phyloP scores from a whole-genome alignment of 2,888 invertebrate genomes.

The Branchipolynoe longqiensis region DNA sequence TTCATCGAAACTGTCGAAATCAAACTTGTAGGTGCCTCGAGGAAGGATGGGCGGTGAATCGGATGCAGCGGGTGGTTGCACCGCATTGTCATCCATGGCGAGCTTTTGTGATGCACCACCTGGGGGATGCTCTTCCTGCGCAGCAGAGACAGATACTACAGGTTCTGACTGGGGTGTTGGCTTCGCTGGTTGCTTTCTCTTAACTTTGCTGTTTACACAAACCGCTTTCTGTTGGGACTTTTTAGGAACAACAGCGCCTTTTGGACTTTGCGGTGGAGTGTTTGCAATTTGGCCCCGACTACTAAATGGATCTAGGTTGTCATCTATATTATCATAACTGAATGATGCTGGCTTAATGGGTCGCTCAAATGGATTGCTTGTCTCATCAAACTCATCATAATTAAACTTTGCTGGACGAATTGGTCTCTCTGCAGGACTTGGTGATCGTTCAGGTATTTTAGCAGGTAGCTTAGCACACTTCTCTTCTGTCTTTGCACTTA shows the following conservation, averaged over 20 bases:
- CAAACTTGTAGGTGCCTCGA: slow-evolving; percentile 76
- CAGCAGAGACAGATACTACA: neutral
- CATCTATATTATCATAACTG: slow-evolving; percentile 78
- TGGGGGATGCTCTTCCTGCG: too few species aligned
- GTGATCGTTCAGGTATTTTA: neutral
- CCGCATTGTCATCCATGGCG: slow-evolving; percentile 47
- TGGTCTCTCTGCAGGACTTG: neutral
- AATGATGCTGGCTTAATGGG: slow-evolving; percentile 63
- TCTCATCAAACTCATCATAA: slow-evolving; percentile 19
- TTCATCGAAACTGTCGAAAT: slow-evolving; percentile 80
- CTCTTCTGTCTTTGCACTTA: neutral
- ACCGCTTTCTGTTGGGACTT: neutral
- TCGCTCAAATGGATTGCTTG: slow-evolving; percentile 18
- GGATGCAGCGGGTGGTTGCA: neutral
- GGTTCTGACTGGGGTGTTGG: neutral
- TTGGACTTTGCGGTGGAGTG: slow-evolving; percentile 69
- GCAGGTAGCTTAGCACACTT: neutral
- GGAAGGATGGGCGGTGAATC: slow-evolving; percentile 78
- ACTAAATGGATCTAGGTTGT: slow-evolving; percentile 75
- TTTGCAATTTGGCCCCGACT: slow-evolving; percentile 69
- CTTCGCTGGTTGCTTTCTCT: neutral
- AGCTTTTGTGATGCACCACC: neutral
- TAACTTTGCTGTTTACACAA: neutral
- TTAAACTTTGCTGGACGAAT: slow-evolving; percentile 13
- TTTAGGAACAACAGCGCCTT: neutral